Conservation (phyloP, 2,888 invertebrate genomes). For the Xestoiulus laeticollis region DNA sequence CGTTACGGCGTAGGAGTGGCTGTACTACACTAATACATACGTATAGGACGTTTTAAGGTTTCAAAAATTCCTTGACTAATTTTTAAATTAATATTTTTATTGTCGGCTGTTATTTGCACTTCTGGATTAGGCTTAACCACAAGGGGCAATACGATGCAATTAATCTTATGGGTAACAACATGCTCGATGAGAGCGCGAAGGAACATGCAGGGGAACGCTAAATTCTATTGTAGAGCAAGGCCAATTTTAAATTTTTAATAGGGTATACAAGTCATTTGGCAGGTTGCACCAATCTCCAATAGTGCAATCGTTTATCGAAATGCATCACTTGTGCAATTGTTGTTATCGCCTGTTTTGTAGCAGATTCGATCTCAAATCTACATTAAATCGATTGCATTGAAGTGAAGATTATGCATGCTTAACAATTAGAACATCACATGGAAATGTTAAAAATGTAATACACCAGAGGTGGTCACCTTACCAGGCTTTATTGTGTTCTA, state of each 20-base stretch:
- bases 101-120: neutral
- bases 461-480: too few species aligned
- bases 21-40: neutral
- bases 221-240: neutral
- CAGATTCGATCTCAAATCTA: neutral
- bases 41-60: neutral
- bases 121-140: constrained; percentile 18
- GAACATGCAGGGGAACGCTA: neutral
- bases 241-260: neutral
- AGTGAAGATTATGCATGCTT: too few species aligned
- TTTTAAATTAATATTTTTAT: constrained; percentile 42
- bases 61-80: neutral
- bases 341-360: neutral
- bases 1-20: neutral
- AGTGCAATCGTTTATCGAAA: neutral
- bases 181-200: neutral
- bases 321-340: neutral
- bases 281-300: neutral
- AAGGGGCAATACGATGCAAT: neutral
- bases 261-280: neutral
- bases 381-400: too few species aligned
- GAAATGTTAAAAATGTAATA: too few species aligned
- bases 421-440: too few species aligned
- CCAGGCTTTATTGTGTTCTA: too few species aligned
- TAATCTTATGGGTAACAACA: neutral